Percentiles rank a stretch among this genome's conserved stretches.
Conservation (phyloP, 2,888 invertebrate genomes). For the Rosalia funebris region DNA sequence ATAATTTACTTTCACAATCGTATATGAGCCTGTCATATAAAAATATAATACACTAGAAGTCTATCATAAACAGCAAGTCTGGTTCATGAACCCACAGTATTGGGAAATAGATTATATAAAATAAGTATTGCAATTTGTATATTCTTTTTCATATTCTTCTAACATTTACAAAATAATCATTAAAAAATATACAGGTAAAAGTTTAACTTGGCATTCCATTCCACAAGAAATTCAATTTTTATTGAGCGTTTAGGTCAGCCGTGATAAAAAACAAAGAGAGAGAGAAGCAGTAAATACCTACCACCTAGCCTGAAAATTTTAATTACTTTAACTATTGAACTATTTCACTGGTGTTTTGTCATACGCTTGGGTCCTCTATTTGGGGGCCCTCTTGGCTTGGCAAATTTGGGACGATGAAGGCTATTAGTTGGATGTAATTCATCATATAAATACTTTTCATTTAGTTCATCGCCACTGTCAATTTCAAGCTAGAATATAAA, state of each 20-base stretch:
- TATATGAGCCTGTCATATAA: slow-evolving; percentile 24
- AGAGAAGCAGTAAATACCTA: slow-evolving; percentile 3
- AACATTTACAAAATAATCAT: not conserved
- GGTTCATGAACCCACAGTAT: not conserved
- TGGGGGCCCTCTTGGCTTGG: slow-evolving; percentile 96
- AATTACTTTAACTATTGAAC: slow-evolving; percentile 11
- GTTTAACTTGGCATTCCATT: not conserved
- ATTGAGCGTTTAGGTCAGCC: not conserved
- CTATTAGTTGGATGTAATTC: slow-evolving; percentile 94
- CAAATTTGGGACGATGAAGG: slow-evolving; percentile 89
- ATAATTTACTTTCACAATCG: slow-evolving; percentile 22
- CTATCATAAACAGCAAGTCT: slow-evolving; percentile 15
- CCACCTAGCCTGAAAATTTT: slow-evolving; percentile 7
- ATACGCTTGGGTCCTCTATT: slow-evolving; percentile 91
- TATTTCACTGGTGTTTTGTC: slow-evolving; percentile 71
- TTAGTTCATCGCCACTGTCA: slow-evolving; percentile 88
- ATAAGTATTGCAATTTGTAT: not conserved
- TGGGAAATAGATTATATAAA: not conserved
- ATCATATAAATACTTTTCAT: slow-evolving; percentile 89
- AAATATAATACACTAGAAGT: slow-evolving; percentile 16
- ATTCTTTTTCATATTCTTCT: not conserved
- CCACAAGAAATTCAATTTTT: not conserved
- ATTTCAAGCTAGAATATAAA: slow-evolving; percentile 80
- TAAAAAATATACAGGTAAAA: not conserved
- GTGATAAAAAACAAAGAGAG: not conserved